phyloP scores from a whole-genome alignment of 2,797 vertebrate genomes.

The Eutrigla gurnardus region DNA sequence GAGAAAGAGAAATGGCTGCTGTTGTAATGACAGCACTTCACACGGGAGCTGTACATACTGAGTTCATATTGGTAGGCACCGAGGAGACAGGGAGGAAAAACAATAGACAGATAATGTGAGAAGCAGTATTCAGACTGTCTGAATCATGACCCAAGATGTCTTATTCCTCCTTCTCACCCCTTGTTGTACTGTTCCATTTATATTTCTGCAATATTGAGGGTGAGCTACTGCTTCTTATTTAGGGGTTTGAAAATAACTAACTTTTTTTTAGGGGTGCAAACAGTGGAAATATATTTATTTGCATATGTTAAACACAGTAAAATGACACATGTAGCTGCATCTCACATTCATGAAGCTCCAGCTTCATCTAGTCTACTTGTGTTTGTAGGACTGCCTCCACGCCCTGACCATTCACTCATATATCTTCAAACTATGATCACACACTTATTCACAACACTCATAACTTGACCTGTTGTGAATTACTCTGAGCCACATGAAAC shows the following conservation, averaged over 20 bases:
- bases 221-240: neutral
- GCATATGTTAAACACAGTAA: neutral
- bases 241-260: neutral
- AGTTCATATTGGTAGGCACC: neutral
- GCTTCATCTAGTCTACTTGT: neutral
- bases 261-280: neutral
- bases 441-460: neutral
- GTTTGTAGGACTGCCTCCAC: neutral
- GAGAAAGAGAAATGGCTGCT: neutral
- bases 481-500: neutral
- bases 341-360: neutral
- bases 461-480: neutral
- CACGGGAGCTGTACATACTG: conserved; percentile 3
- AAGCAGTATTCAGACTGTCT: conserved; percentile 16
- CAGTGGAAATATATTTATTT: neutral
- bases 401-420: neutral
- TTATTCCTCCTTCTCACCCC: conserved; percentile 6
- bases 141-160: conserved; percentile 34
- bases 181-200: conserved; percentile 20
- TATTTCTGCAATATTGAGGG: conserved; percentile 20
- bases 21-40: conserved; percentile 27
- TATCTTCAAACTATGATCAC: neutral
- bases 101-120: conserved; percentile 8
- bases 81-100: neutral
- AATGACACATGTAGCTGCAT: neutral